Evolutionary conservation across 30 jellyfish, hydroid and myxozoan genomes (phyloP).

Genomic region (Turritopsis dohrnii): DNA sequence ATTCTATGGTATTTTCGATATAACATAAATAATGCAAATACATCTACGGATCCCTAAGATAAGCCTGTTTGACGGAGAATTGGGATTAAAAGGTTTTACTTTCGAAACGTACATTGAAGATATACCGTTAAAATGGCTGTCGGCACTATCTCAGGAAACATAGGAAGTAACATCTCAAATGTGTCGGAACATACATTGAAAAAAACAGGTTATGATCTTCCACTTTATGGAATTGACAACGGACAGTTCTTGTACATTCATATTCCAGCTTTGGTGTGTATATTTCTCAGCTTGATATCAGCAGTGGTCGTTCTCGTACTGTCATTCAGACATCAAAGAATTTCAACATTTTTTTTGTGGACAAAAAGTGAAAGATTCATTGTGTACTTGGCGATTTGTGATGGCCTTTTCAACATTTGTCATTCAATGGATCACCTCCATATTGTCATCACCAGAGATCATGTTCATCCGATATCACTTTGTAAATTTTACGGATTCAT

Average conservation of each 20-base stretch:
- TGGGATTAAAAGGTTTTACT: too few species aligned
- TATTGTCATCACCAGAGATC: constrained; percentile 15
- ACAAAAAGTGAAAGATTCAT: constrained; percentile 15
- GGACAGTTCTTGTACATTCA: constrained; percentile 8
- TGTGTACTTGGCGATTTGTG: constrained; percentile 14
- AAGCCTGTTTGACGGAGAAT: too few species aligned
- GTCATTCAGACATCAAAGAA: constrained; percentile 1
- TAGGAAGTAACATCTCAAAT: too few species aligned
- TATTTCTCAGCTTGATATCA: constrained; percentile 10
- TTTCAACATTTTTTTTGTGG: constrained; percentile 20
- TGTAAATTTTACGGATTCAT: constrained; percentile 1
- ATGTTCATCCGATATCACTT: not conserved
- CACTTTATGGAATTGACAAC: constrained; percentile 13
- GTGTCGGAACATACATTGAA: too few species aligned
- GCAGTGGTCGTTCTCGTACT: not conserved
- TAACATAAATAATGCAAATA: too few species aligned
- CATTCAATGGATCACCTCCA: constrained; percentile 26
- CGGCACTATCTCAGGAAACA: too few species aligned
- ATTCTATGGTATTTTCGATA: too few species aligned
- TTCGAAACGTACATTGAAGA: too few species aligned
- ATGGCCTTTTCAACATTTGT: constrained; percentile 11
- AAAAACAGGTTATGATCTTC: constrained; percentile 22
- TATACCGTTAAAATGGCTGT: too few species aligned
- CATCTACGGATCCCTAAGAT: too few species aligned
- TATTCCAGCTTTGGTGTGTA: constrained; percentile 20